phyloP scores from a whole-genome alignment of 2,888 invertebrate species.

The Poecilobothrus nobilitatus region DNA sequence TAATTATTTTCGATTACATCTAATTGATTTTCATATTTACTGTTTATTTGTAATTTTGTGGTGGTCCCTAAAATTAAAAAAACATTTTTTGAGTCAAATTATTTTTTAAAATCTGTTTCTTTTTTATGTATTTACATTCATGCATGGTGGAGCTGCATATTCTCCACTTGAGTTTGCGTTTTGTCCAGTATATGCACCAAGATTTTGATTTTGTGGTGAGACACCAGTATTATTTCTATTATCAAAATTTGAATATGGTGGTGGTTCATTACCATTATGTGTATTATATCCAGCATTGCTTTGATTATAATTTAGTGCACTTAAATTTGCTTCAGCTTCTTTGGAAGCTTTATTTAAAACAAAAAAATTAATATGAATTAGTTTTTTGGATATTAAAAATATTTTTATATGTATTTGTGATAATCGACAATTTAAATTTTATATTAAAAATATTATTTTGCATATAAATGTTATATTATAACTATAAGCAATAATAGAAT shows the following conservation, averaged over 20 bases:
- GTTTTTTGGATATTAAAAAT: background rate
- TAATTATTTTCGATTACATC: no score
- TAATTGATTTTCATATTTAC: no score
- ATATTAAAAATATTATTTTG: background rate
- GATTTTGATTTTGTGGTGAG: background rate
- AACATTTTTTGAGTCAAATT: background rate
- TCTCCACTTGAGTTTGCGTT: background rate
- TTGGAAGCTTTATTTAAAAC: slow-evolving; percentile 64
- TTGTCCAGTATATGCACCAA: background rate
- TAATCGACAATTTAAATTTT: background rate
- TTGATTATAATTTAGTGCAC: slow-evolving; percentile 60
- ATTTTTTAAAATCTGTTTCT: no score
- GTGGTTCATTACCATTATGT: background rate
- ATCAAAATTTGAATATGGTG: background rate
- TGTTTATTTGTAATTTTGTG: background rate
- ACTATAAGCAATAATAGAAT: background rate
- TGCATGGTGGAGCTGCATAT: slow-evolving; percentile 1
- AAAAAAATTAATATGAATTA: background rate
- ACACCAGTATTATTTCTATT: background rate
- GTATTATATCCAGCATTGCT: background rate
- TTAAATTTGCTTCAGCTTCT: slow-evolving; percentile 83
- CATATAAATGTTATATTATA: background rate
- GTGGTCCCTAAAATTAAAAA: background rate
- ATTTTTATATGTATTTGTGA: background rate
- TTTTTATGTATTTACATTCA: background rate